Base-by-base conservation (phyloP, 2,113 vertebrate species). In the Callithrix jacchus region DNA sequence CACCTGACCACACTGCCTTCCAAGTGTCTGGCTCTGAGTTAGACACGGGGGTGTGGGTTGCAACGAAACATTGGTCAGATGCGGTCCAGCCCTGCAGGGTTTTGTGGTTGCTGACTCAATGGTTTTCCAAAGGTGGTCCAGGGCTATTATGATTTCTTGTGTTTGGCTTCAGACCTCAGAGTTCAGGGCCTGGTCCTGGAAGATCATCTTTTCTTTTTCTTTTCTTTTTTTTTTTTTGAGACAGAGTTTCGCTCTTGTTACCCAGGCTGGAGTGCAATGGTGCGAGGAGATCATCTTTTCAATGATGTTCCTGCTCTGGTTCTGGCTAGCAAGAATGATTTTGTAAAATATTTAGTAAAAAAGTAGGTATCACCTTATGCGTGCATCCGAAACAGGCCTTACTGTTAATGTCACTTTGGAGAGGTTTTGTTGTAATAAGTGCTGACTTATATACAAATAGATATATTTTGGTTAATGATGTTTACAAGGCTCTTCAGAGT, bases 261-360 rank as follows among this genome's bases (percentile, higher is more conserved):
- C n/a, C n/a, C n/a, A n/a, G n/a, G n/a, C n/a, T n/a, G n/a, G n/a
- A n/a, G n/a, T n/a, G n/a, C n/a, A n/a, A n/a, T n/a, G n/a, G n/a
- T n/a, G n/a, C n/a, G n/a, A n/a, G 5, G 18, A 21, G 4, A 27
- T 40, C 16, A 1, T 77, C 6, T 85, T 93, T 73, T 81, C 80
- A 23, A 5, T 14, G 64, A 40, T 77, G 45, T 40, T 58, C 40
- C 45, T 87, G 49, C 45, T 80, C 35, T 70, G 9, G 8, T 80
- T 90, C 27, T 74, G 77, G 17, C 64, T 74, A 35, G 35, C 87
- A 95, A 92, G 25, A 88, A 74, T 17, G 61, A 30, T 70, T 94
- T 95, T 56, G 82, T 88, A 91, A 97, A 95, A 32, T 94, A 71
- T 81, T 68, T 95, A 70, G 37, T 86, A 37, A 88, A 92, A 86